Evolutionary conservation across 1,140 invertebrate species (phyloP), one percentile per base, ranked within the genome.

Genomic region (Stenopsyche tienmushanensis): DNA sequence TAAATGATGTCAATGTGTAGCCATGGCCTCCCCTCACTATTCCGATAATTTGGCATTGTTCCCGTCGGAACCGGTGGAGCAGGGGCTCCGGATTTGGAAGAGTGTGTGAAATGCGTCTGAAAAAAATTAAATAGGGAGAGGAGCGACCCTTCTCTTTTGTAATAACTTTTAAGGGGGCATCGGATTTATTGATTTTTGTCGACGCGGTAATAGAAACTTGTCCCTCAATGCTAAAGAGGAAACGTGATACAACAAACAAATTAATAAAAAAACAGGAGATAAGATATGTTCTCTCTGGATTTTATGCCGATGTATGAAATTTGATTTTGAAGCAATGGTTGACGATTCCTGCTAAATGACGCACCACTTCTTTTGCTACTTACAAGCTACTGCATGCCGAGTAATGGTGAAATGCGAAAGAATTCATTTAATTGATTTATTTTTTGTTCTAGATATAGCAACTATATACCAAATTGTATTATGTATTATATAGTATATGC

Each of bases 171-270:
- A 41, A 70, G 64, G 68, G 68, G 64, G 55, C 62, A 65, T 65
- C 62, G 68, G 65, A 66, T 70, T 70, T 70, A 70, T 70, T 70
- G 68, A 70, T 70, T 70, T 70, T 66, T 60, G 68, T 62, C 52
- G 57, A 58, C 23, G 29, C 15, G 47, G 41, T 34, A 39, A 60
- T 60, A 60, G 10, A 39, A 26, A 26, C 52, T 21, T 52, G 23
- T 52, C 21, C 17, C 20, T 50, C 2, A 20, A 18, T 50, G 3
- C 47, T 2, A 20, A 50, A 5, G 13, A 3, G 5, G 18, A 18
- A 20, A 18, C 23, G 21, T 13, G 47, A 50, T 18, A 50, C 29
- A 45, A 45, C 8, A 10, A 5, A 15, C 44, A 45, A 18, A 45
- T 45, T 34, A 13, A 7, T 13, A 13, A 7, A 34, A 34, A 34